phyloP scores from a whole-genome alignment of 2,888 invertebrate species.

The Criorhina ranunculi region DNA sequence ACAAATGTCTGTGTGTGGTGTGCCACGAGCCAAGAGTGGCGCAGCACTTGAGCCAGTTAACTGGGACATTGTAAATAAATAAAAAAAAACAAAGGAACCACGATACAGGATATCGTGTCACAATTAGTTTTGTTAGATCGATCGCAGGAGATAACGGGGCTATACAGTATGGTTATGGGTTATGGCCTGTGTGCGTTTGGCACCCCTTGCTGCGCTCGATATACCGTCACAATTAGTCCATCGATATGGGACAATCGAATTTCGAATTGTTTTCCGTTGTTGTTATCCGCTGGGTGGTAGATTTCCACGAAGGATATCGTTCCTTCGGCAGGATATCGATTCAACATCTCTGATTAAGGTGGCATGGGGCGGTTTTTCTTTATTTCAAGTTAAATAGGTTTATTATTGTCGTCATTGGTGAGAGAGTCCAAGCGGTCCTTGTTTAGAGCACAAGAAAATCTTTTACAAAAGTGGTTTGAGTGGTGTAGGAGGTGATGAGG shows the following conservation, averaged over 20 bases:
- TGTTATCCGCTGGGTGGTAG: conserved; percentile 32
- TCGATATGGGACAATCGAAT: conserved; percentile 57
- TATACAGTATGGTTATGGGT: conserved; percentile 54
- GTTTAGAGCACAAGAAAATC: too few species aligned
- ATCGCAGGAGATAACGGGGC: conserved; percentile 66
- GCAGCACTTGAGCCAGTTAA: conserved; percentile 67
- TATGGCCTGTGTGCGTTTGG: conserved; percentile 47
- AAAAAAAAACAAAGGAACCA: too few species aligned
- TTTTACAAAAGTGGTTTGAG: too few species aligned
- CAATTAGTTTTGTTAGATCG: conserved; percentile 73
- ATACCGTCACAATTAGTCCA: conserved; percentile 36
- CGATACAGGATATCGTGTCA: conserved; percentile 60
- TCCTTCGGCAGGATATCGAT: conserved; percentile 73
- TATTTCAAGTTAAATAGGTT: neutral
- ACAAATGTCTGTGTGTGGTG: conserved; percentile 51
- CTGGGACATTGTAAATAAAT: conserved; percentile 55
- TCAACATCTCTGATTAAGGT: conserved; percentile 47
- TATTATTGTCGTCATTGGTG: neutral
- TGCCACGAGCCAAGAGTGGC: conserved; percentile 67
- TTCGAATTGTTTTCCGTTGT: conserved; percentile 29
- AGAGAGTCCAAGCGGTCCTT: conserved; percentile 1
- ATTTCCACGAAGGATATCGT: conserved; percentile 31
- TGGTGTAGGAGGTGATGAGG: too few species aligned
- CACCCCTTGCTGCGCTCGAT: conserved; percentile 57
- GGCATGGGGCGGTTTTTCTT: conserved; percentile 25